Evolutionary conservation across 2,888 invertebrate species (phyloP), one percentile per base, ranked within the genome.

Genomic region (Hesperia comma): DNA sequence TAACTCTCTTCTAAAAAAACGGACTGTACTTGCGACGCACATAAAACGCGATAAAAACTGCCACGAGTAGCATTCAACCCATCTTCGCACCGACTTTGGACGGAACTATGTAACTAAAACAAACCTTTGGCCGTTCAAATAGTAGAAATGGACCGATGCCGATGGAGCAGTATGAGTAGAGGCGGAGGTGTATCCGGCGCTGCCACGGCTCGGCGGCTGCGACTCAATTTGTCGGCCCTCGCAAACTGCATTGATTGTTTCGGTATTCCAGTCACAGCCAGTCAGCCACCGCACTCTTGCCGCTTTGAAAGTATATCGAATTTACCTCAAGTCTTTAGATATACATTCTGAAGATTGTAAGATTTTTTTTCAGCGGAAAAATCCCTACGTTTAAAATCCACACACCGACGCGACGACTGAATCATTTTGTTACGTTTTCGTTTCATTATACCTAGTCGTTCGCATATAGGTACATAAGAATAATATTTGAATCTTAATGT

Each of bases 231-330:
- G 79, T 79, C 76, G 76, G 76, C 74, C 83, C 83, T 82, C 85
- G 85, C 89, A 86, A 89, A 90, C 90, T 90, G 79, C 85, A 87
- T 86, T 90, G 90, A 90, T 91, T 91, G 90, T 90, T 86, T 90
- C 89, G 85, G 85, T 90, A 91, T 92, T 91, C 90, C 86, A 85
- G 81, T 85, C 90, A 85, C 88, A 86, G 80, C 79, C 81, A 77
- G 77, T 21, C 88, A 86, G 80, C 79, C 81, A 77, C 77, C 37
- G 55, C 46, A 63, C 64, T 33, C 63, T 58, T 26, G 40, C 51
- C 40, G 51, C 40, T 51, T 49, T 63, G 21, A 19, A 51, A 15
- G 33, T 40, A 56, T 63, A 19, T 63, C 40, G 66, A 69, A 71
- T 70, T 67, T 63, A 67, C 63, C 68, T 66, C 69, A 61, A 15